These are phyloP conservation scores for Mustela lutreola DNA, from an alignment of 2,113 vertebrate genomes.

Conservation along the genomic window DNA sequence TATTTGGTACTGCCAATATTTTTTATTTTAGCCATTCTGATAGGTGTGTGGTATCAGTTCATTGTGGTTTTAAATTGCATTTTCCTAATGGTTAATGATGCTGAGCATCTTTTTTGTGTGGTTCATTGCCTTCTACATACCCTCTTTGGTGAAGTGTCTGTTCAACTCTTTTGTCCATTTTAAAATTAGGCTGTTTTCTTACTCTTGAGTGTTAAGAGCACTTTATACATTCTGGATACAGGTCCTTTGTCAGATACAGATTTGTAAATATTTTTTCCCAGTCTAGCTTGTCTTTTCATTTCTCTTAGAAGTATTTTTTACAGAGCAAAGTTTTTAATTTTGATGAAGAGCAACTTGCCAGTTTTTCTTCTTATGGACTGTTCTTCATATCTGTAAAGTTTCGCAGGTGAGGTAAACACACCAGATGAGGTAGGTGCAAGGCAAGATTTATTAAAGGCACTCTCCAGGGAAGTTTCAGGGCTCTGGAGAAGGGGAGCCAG, in stretches of 20 bases:
- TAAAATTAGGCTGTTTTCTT: not conserved
- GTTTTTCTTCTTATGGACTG: not conserved
- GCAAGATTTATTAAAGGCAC: too few relatives aligned
- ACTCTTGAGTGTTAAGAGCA: not conserved
- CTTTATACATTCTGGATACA: not conserved
- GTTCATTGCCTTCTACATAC: not conserved
- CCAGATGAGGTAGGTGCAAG: too few relatives aligned
- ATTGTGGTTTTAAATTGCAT: not conserved
- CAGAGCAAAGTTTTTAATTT: not conserved
- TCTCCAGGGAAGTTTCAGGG: too few relatives aligned
- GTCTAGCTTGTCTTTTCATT: not conserved
- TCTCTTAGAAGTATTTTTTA: not conserved
- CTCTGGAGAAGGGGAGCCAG: too few relatives aligned
- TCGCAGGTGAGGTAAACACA: too few relatives aligned
- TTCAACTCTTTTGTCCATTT: not conserved
- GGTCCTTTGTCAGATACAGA: not conserved
- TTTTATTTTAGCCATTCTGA: constrained; percentile 9
- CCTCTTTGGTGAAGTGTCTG: not conserved
- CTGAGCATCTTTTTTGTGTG: not conserved
- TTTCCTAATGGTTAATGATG: not conserved
- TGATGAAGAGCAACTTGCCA: not conserved
- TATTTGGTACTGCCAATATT: not conserved
- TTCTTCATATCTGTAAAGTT: not conserved
- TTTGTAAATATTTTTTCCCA: not conserved
- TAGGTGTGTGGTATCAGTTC: not conserved